Conservation (phyloP, 2,888 invertebrate species). For the Steinernema scapterisci region DNA sequence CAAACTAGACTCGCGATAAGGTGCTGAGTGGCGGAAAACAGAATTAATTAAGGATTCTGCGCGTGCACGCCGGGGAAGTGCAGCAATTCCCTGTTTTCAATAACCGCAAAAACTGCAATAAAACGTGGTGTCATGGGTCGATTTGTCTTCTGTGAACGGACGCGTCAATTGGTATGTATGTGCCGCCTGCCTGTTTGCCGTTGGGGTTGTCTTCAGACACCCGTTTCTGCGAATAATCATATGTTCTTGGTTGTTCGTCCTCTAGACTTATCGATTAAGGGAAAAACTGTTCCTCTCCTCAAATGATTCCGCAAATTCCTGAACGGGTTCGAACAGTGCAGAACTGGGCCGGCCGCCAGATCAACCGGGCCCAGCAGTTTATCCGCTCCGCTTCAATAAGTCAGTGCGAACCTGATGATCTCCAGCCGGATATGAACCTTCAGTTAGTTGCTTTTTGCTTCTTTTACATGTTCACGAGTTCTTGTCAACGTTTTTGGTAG, state of each 20-base stretch:
- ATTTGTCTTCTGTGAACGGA: conserved; percentile 20
- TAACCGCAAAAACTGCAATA: conserved; percentile 16
- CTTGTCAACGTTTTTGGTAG: too few relatives aligned
- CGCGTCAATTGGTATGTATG: conserved; percentile 23
- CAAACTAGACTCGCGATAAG: too few relatives aligned
- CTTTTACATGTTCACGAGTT: background rate
- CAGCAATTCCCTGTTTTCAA: background rate
- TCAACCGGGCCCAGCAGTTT: conserved; percentile 58
- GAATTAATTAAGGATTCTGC: background rate
- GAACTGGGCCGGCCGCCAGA: conserved; percentile 61
- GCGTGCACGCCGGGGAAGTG: background rate
- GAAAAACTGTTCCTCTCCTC: background rate
- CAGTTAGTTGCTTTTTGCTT: conserved; percentile 7
- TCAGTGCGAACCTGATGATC: conserved; percentile 10
- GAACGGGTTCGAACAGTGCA: conserved; percentile 36
- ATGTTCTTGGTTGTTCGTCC: background rate
- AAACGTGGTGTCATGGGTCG: conserved; percentile 14
- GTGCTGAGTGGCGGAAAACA: background rate
- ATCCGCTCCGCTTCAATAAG: conserved; percentile 57
- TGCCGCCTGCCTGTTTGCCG: conserved; percentile 19
- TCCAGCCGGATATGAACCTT: background rate
- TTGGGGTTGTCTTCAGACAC: background rate
- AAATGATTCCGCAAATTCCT: conserved; percentile 39
- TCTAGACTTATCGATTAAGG: conserved; percentile 5
- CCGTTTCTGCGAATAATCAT: conserved; percentile 1